Conservation (phyloP, 2,888 invertebrate genomes). For the Cephonodes hylas region DNA sequence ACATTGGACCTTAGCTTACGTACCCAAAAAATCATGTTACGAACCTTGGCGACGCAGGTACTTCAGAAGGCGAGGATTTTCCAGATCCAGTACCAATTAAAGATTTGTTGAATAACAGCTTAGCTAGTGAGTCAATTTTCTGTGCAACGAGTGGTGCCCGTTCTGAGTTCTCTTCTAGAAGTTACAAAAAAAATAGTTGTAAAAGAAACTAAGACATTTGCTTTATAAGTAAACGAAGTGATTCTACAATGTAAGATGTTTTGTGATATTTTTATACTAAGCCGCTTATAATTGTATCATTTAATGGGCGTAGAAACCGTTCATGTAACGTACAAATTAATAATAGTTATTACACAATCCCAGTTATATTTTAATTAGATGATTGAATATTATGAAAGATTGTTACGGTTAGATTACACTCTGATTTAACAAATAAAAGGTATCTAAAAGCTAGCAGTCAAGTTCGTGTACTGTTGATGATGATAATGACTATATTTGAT, state of each 20-base stretch:
- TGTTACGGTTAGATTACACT: too few species aligned
- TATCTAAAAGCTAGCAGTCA: too few species aligned
- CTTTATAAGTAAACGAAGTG: background rate
- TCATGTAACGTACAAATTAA: too few species aligned
- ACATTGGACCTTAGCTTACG: background rate
- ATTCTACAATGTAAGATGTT: background rate
- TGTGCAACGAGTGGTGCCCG: conserved; percentile 85
- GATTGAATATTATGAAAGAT: too few species aligned
- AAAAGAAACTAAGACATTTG: background rate
- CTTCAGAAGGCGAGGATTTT: conserved; percentile 71
- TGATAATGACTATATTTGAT: too few species aligned
- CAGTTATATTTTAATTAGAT: too few species aligned
- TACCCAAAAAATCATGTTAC: background rate
- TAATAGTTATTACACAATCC: too few species aligned
- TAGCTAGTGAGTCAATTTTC: conserved; percentile 88
- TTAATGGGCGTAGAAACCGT: too few species aligned
- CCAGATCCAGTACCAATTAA: conserved; percentile 69
- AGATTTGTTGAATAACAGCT: conserved; percentile 86
- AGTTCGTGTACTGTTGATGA: too few species aligned
- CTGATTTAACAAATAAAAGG: too few species aligned
- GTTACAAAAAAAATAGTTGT: background rate
- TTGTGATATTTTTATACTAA: too few species aligned
- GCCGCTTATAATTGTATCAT: too few species aligned
- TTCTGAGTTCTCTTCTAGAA: conserved; percentile 75
- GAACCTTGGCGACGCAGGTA: conserved; percentile 67